Evolutionary conservation across 2,797 vertebrate genomes (phyloP).

Genomic region (Chelidonichthys spinosus): DNA sequence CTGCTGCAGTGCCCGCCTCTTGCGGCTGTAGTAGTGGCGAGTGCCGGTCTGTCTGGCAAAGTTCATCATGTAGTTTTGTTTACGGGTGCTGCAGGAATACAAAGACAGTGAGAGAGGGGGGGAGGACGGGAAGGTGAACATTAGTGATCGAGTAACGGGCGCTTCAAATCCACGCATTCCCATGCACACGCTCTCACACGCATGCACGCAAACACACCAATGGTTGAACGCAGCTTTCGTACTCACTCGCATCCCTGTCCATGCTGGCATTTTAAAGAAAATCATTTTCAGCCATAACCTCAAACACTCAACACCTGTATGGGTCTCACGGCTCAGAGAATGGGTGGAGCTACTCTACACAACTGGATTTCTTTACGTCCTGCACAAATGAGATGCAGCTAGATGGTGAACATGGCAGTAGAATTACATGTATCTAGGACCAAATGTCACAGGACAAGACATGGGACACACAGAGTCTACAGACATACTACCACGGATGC

Average conservation of each 20-base stretch:
- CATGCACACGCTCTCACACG: conserved; percentile 48
- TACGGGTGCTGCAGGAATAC: conserved; percentile 93
- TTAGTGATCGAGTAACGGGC: conserved; percentile 49
- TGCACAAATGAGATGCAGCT: conserved; percentile 63
- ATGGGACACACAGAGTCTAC: conserved; percentile 61
- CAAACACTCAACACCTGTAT: conserved; percentile 77
- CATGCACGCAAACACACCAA: conserved; percentile 50
- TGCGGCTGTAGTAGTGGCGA: conserved; percentile 98
- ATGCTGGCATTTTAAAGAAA: conserved; percentile 59
- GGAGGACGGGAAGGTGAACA: conserved; percentile 29
- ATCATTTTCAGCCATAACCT: conserved; percentile 70
- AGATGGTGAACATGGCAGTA: conserved; percentile 40
- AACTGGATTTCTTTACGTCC: conserved; percentile 40
- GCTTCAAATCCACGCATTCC: conserved; percentile 13
- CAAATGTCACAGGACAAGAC: conserved; percentile 68
- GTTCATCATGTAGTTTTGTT: conserved; percentile 99
- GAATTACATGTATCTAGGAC: conserved; percentile 55
- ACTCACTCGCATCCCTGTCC: conserved; percentile 52
- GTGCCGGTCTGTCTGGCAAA: conserved; percentile 97
- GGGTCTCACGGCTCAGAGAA: conserved; percentile 47
- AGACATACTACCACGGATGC: conserved; percentile 58
- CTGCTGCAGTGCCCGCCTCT: conserved; percentile 94
- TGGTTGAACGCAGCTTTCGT: conserved; percentile 39
- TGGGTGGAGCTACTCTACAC: conserved; percentile 55
- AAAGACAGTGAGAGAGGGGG: conserved; percentile 64